phyloP scores from a whole-genome alignment of 2,113 vertebrate species.

The Nettapus auritus region DNA sequence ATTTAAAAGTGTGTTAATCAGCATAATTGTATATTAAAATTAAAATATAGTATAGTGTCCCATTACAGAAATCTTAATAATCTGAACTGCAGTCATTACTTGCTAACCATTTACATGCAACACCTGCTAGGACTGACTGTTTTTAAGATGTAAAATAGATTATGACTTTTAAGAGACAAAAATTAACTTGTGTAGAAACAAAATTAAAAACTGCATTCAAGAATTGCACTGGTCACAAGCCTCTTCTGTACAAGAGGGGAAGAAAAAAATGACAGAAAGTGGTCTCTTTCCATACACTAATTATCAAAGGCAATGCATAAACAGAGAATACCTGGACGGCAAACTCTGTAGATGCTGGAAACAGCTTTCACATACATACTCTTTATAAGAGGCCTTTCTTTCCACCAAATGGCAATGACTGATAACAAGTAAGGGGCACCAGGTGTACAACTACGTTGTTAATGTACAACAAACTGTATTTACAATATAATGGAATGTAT shows the following conservation, averaged over 20 bases:
- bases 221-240: constrained; percentile 73
- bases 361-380: constrained; percentile 7
- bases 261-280: not conserved
- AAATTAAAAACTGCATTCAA: constrained; percentile 68
- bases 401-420: constrained; percentile 23
- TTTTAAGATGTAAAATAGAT: constrained; percentile 57
- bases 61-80: constrained; percentile 74
- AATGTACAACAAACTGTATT: constrained; percentile 81
- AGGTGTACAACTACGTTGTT: constrained; percentile 71
- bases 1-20: constrained; percentile 74
- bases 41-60: constrained; percentile 75
- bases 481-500: constrained; percentile 81
- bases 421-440: constrained; percentile 61
- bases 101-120: constrained; percentile 78
- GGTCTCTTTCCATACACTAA: not conserved
- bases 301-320: constrained; percentile 57
- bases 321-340: constrained; percentile 49
- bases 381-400: constrained; percentile 46
- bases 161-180: constrained; percentile 67
- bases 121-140: constrained; percentile 63
- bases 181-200: constrained; percentile 65
- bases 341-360: constrained; percentile 40
- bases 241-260: constrained; percentile 15
- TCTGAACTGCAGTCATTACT: constrained; percentile 74
- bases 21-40: constrained; percentile 78